Evolutionary conservation across 2,888 invertebrate genomes (phyloP), one percentile per base, ranked within the genome.

Genomic region (Ephialtes manifestator): DNA sequence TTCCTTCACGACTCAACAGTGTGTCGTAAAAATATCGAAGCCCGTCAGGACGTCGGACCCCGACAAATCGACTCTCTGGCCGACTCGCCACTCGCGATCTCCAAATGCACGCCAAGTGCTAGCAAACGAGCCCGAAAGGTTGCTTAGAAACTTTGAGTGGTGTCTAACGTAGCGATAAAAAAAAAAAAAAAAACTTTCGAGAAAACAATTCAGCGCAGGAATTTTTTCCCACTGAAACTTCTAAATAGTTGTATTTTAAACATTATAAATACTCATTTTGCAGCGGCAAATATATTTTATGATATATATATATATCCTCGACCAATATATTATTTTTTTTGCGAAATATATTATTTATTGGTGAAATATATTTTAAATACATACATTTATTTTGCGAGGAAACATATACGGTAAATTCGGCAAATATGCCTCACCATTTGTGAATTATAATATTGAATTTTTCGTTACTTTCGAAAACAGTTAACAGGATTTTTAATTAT

Each of bases 21-120:
- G 87, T 84, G 87, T 88, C 89, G 89, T 90, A 89, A 90, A 89
- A 89, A 90, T 88, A 87, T 86, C 76, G 85, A 79, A 75, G 60
- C 82, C 78, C 63, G 80, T 63, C 79, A 86, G 84, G 79, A 65
- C 86, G 86, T 84, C 82, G 87, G 81, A 83, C 81, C 68, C 80
- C 81, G 83, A 86, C 87, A 84, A 88, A 88, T 88, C 86, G 81
- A 84, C 86, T 82, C 74, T 24, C 35, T 48, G 63, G 63, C 65
- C 68, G 68, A 70, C 46, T 48, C 74, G n/a, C 31, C 51, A 46
- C 76, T 35, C 60, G 58, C 43, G 35, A 39, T 48, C 18, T 31
- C 31, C 28, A 24, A 63, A 63, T 48, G 63, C 60, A 75, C 48
- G 72, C 78, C 72, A 58, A 68, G 71, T 60, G 71, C 65, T 48